Evolutionary conservation across 92 coral and sea anemone genomes (phyloP), one percentile per base, ranked within the genome.

Genomic region (Epizoanthus ramosus): DNA sequence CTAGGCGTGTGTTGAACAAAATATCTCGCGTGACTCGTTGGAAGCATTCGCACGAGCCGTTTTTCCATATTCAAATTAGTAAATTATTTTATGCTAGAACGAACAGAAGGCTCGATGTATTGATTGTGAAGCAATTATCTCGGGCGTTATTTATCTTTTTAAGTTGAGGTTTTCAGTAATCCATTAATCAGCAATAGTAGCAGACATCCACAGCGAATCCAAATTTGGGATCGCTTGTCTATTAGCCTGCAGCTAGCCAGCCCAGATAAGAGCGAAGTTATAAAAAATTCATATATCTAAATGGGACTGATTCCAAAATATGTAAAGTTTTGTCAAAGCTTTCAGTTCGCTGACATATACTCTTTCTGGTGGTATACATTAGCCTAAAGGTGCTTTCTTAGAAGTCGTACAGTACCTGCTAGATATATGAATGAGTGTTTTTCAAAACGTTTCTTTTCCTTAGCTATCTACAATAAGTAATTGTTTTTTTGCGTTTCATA

Each of bases 1-100:
- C 57, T 5, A 65, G 24, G 57, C 64, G 54, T 77, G 70, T 60
- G 71, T 77, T 60, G 45, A 70, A 86, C 81, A 61, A 79, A 68
- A 54, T 68, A 57, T 68, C 87, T 93, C 98, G 98, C 98, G 98
- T 93, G 98, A 93, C 98, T 80, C 33, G 31, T 13, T 25, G 45
- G 74, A 15, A 73, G 82, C 53, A 35, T 65, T 82, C 68, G 83
- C 92, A 89, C 92, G 89, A 85, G 92, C 83, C 87, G 83, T 84
- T 89, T 89, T 88, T 87, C 88, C 94, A 88, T 93, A 93, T 93
- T 93, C 98, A 93, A 93, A 93, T 93, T 93, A 93, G 94, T 86
- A 87, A 86, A 91, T 83, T 89, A 93, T 93, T 93, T 93, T 88
- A 93, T 93, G 98, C 98, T 91, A 93, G 76, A 91, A 84, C 98